phyloP scores from a whole-genome alignment of 2,888 invertebrate species.

The Pachycephus smyrnensis region DNA sequence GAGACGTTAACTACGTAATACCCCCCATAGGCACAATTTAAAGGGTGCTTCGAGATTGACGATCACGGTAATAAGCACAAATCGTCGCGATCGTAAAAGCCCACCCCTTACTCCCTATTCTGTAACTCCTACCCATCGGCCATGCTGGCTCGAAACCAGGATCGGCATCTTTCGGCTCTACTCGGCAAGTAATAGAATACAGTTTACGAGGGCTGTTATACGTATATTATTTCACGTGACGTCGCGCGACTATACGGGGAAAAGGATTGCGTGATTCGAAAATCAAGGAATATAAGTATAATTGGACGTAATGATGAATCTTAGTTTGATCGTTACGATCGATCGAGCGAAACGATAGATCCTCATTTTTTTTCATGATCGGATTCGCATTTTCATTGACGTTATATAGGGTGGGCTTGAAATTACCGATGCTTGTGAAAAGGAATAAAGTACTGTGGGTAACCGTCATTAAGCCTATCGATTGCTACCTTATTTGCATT shows the following conservation, averaged over 20 bases:
- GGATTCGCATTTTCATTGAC: neutral
- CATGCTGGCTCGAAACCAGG: neutral
- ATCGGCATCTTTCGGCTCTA: neutral
- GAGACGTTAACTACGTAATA: neutral
- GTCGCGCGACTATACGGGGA: neutral
- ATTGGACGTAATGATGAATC: neutral
- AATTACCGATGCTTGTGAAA: neutral
- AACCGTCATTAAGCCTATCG: neutral
- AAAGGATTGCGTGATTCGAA: neutral
- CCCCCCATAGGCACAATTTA: neutral
- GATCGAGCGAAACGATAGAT: neutral
- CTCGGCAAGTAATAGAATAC: neutral
- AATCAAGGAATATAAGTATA: neutral
- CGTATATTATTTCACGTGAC: neutral
- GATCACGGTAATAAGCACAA: neutral
- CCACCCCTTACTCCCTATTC: neutral
- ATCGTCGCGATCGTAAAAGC: neutral
- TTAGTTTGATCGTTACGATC: neutral
- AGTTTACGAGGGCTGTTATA: neutral
- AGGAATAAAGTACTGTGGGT: neutral
- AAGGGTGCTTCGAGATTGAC: neutral
- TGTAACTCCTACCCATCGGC: neutral
- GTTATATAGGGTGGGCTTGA: neutral
- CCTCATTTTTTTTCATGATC: neutral
- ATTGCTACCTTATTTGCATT: neutral